phyloP scores from a whole-genome alignment of 2,797 vertebrate species.

The Lerista edwardsae region DNA sequence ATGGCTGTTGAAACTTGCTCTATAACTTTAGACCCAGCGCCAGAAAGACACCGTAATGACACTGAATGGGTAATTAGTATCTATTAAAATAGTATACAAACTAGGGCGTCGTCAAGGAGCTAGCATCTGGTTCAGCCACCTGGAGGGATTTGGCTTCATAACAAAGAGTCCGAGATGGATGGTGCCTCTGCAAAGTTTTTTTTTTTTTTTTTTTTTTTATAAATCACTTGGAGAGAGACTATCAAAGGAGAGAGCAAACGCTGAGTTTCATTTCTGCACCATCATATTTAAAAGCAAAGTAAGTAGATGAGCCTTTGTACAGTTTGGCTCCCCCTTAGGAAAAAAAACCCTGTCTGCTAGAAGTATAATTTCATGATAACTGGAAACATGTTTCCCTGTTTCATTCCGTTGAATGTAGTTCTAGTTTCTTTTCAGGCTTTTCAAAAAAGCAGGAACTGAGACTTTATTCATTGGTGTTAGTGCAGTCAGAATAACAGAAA shows the following conservation, averaged over 20 bases:
- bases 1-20: constrained; percentile 79
- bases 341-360: neutral
- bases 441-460: accelerated
- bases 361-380: neutral
- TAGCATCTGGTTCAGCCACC: constrained; percentile 77
- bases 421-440: neutral
- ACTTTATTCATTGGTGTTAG: neutral
- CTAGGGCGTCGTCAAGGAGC: constrained; percentile 74
- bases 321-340: neutral
- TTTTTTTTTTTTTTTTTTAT: constrained; percentile 61
- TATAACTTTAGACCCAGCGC: constrained; percentile 60
- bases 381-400: neutral
- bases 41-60: constrained; percentile 76
- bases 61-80: constrained; percentile 79
- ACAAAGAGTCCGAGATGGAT: constrained; percentile 74
- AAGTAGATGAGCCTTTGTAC: constrained; percentile 2
- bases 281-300: constrained; percentile 22
- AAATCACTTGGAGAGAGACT: constrained; percentile 62
- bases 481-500: neutral
- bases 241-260: constrained; percentile 60
- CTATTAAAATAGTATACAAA: constrained; percentile 80
- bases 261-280: constrained; percentile 48
- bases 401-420: neutral
- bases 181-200: constrained; percentile 61
- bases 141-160: constrained; percentile 76